A percentile compares a stretch with the other conserved stretches of the same genome.
These are phyloP conservation scores for Rhabdophis nuchalis DNA, from an alignment of 2,797 vertebrate genomes.

Conservation along the genomic window DNA sequence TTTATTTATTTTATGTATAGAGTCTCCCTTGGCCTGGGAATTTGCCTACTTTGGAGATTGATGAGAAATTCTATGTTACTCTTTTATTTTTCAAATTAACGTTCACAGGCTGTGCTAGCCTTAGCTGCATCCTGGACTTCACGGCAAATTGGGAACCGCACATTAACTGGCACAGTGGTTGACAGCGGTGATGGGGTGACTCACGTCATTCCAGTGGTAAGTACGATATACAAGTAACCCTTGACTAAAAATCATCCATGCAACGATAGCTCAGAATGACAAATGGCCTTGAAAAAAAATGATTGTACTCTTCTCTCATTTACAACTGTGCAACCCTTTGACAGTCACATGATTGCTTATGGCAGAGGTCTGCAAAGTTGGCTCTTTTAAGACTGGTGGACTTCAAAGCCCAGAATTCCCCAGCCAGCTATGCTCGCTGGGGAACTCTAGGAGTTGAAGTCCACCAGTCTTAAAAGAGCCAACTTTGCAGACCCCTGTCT, in stretches of 20 bases:
- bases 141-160: constrained; percentile 73
- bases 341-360: background rate
- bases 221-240: constrained; percentile 1
- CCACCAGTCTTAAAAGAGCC: too few species aligned
- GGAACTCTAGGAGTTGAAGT: too few species aligned
- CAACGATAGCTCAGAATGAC: background rate
- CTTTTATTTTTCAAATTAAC: background rate
- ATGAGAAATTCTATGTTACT: background rate
- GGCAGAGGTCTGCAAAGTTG: too few species aligned
- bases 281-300: background rate
- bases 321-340: background rate
- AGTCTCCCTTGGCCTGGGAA: background rate
- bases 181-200: constrained; percentile 78
- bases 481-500: too few species aligned
- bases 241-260: background rate
- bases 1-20: background rate
- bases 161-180: constrained; percentile 73
- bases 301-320: background rate
- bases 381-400: too few species aligned
- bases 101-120: constrained; percentile 70
- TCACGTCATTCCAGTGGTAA: constrained; percentile 75
- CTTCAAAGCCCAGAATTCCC: too few species aligned
- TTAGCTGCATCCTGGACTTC: constrained; percentile 77
- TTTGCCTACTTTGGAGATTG: background rate
- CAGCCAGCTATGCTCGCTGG: too few species aligned